These are phyloP conservation scores for Adoxophyes honmai DNA, from an alignment of 1,140 invertebrate genomes.

Conservation along the genomic window DNA sequence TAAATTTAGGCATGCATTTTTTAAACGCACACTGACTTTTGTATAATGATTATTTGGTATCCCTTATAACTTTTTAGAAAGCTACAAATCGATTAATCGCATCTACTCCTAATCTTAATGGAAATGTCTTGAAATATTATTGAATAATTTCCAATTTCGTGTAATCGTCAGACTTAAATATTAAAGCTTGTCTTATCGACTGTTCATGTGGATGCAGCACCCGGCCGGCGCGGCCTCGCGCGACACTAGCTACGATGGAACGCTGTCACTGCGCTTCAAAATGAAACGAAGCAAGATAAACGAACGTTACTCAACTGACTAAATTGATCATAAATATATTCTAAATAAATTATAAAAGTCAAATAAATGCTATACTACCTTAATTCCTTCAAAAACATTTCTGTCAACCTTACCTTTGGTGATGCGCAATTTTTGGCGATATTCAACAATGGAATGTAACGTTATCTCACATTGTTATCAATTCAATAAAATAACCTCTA, in stretches of 20 bases:
- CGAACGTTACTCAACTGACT: background rate
- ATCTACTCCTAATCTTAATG: constrained; percentile 7
- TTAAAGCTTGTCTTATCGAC: constrained; percentile 42
- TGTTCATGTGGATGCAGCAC: background rate
- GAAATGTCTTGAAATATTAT: constrained; percentile 16
- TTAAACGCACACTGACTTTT: constrained; percentile 58
- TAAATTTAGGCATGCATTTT: constrained; percentile 41
- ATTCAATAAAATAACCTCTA: constrained; percentile 41
- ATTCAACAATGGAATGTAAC: constrained; percentile 65
- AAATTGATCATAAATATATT: constrained; percentile 19
- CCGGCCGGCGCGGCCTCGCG: background rate
- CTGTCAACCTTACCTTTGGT: constrained; percentile 67
- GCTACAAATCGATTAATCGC: constrained; percentile 1
- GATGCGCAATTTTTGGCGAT: constrained; percentile 52
- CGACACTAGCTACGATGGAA: constrained; percentile 7
- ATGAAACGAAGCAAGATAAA: constrained; percentile 8
- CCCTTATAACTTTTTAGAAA: constrained; percentile 2
- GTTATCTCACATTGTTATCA: constrained; percentile 48
- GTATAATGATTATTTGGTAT: constrained; percentile 12
- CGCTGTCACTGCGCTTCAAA: constrained; percentile 8
- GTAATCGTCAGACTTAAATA: constrained; percentile 36
- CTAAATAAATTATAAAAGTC: constrained; percentile 52
- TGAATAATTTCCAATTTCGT: constrained; percentile 28
- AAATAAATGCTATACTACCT: constrained; percentile 79
- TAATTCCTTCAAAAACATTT: constrained; percentile 53